Evolutionary conservation across 2,888 invertebrate species (phyloP), one percentile per base, ranked within the genome.

Genomic region (Minunthozetes semirufus): DNA sequence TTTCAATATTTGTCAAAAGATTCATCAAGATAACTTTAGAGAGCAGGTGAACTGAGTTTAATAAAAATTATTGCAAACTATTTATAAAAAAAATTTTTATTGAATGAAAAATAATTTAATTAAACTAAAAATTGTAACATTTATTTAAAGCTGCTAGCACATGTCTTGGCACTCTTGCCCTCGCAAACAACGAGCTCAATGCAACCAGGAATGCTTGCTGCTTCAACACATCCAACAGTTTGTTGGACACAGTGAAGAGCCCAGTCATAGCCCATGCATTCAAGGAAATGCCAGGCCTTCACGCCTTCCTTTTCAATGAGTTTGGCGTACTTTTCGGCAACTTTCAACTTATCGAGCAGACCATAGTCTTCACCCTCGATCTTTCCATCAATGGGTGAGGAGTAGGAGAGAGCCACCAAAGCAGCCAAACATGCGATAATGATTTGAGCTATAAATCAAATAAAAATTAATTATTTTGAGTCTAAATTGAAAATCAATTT

Each of bases 221-320:
- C 15, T 33, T 0, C n/a, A 5, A 68, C 17, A 68, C 68, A 68
- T 19, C 46, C 46, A 6, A 68, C 0, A n/a, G 38, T 38, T 33
- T 17, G 68, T 1, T 17, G 11, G 0, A 68, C 68, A 68, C 68
- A 68, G 22, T 68, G 29, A 15, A 33, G 33, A 11, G 19, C 15
- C 33, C 33, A 68, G 38, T 68, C 38, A 17, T 17, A 17, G 33
- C 68, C 68, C 68, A 68, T 68, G 38, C 68, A 68, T 19, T 46
- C 42, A 11, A 68, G 38, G 46, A 68, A 68, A 13, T 42, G 22
- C 46, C 46, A 42, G 33, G 68, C 68, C 19, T 68, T 68, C 17
- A 33, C 68, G 2, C 68, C 68, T 33, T 33, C 29, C 9, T 68
- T 27, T 68, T 68, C 46, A 17, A 68, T 42, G 11, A 68, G 46